Evolutionary conservation across 2,797 vertebrate genomes (phyloP).

Genomic region (Craterocephalus amniculus): DNA sequence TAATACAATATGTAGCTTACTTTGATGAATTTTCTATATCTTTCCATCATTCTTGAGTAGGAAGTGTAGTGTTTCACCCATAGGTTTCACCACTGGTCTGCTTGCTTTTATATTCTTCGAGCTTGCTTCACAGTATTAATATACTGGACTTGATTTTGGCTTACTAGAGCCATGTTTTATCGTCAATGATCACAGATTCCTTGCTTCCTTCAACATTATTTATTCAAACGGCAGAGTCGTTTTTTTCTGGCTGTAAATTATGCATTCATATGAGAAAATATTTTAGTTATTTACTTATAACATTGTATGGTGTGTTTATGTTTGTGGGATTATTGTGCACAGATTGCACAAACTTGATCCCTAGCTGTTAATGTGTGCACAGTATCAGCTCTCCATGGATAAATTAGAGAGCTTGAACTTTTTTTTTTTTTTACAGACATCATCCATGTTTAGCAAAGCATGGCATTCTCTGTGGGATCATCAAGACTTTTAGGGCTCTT

Average conservation of each 20-base stretch:
- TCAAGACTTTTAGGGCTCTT: constrained; percentile 9
- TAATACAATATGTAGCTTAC: constrained; percentile 4
- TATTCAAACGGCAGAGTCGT: constrained; percentile 9
- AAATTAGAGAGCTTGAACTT: constrained; percentile 6
- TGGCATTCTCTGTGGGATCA: constrained; percentile 16
- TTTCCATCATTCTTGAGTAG: too few relatives aligned
- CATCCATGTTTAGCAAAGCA: constrained; percentile 30
- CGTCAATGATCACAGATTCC: constrained; percentile 9
- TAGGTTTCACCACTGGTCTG: not conserved
- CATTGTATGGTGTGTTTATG: not conserved
- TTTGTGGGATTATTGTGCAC: constrained; percentile 2
- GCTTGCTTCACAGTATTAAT: constrained; percentile 1
- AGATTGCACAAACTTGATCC: constrained; percentile 27
- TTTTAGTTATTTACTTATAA: not conserved
- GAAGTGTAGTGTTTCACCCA: not conserved
- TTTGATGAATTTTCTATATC: not conserved
- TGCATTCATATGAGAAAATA: constrained; percentile 12
- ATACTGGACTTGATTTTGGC: constrained; percentile 25
- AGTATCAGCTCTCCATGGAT: constrained; percentile 30
- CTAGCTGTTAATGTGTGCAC: constrained; percentile 33
- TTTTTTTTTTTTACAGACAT: constrained; percentile 23
- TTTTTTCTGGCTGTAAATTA: constrained; percentile 29
- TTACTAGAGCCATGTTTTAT: constrained; percentile 17
- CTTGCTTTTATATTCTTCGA: constrained; percentile 13
- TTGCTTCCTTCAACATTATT: constrained; percentile 40